A percentile compares a stretch with the other conserved stretches of the same genome.
phyloP scores from a whole-genome alignment of 2,797 vertebrate species.

The Channallabes apus region DNA sequence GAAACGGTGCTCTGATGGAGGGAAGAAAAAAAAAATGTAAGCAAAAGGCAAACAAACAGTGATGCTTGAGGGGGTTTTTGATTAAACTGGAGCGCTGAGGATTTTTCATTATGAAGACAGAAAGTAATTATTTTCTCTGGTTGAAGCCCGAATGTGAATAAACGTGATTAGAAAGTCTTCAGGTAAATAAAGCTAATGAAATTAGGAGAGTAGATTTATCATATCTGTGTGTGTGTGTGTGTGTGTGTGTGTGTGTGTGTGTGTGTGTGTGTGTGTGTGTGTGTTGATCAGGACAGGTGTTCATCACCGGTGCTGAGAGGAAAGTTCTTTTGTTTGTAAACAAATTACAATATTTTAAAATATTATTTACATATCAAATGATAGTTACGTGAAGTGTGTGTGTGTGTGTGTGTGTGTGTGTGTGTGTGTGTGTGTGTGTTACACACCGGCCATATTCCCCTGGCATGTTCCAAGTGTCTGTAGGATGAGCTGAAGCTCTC shows the following conservation, averaged over 20 bases:
- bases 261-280: too few species aligned
- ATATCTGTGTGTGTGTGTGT: too few species aligned
- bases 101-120: constrained; percentile 31
- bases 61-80: constrained; percentile 43
- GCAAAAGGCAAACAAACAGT: constrained; percentile 36
- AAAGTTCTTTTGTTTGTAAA: background rate
- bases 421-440: background rate
- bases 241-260: too few species aligned
- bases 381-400: background rate
- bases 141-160: constrained; percentile 18
- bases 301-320: background rate
- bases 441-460: constrained; percentile 92
- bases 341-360: background rate
- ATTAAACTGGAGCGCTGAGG: constrained; percentile 41
- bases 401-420: constrained; percentile 17
- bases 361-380: background rate
- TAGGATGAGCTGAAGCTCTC: constrained; percentile 95
- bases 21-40: background rate
- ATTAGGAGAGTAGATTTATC: background rate
- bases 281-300: too few species aligned
- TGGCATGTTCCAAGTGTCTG: constrained; percentile 93
- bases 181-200: background rate
- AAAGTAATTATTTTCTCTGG: constrained; percentile 33
- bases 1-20: constrained; percentile 2
- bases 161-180: background rate